Conservation (phyloP, 1,140 invertebrate genomes). For the Chrysoperla carnea region DNA sequence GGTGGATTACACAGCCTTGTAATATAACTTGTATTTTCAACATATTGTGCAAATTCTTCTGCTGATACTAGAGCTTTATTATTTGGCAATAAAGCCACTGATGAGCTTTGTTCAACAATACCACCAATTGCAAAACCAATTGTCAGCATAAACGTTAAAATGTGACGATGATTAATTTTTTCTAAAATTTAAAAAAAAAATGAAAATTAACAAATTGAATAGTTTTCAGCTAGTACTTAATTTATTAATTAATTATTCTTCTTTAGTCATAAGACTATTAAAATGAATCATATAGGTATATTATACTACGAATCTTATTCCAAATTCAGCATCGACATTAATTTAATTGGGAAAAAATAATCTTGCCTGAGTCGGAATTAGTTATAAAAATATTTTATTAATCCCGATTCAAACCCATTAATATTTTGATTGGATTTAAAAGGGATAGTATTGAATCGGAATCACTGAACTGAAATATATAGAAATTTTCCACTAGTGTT, state of each 20-base stretch:
- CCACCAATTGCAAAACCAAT: slow-evolving; percentile 34
- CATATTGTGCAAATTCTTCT: slow-evolving; percentile 24
- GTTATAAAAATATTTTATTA: no score
- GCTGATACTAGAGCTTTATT: slow-evolving; percentile 18
- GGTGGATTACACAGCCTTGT: slow-evolving; percentile 20
- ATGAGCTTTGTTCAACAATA: slow-evolving; percentile 33
- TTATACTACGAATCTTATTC: not conserved
- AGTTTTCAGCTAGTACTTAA: not conserved
- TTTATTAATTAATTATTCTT: not conserved
- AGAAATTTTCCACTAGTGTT: no score
- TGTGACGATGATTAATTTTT: slow-evolving; percentile 29
- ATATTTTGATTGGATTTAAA: no score
- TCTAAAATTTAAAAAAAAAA: slow-evolving; percentile 16
- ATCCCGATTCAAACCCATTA: no score
- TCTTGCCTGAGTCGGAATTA: not conserved
- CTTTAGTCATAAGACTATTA: not conserved
- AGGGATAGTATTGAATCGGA: no score
- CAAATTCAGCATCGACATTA: not conserved
- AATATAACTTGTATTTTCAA: slow-evolving; percentile 24
- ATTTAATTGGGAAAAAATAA: not conserved
- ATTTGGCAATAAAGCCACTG: slow-evolving; percentile 31
- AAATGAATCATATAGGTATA: not conserved
- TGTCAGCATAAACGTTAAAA: slow-evolving; percentile 29
- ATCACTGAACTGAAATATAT: no score
- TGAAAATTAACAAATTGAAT: not conserved